Base-by-base conservation (phyloP, 2,888 invertebrate species). In the Oegoconia quadripuncta region DNA sequence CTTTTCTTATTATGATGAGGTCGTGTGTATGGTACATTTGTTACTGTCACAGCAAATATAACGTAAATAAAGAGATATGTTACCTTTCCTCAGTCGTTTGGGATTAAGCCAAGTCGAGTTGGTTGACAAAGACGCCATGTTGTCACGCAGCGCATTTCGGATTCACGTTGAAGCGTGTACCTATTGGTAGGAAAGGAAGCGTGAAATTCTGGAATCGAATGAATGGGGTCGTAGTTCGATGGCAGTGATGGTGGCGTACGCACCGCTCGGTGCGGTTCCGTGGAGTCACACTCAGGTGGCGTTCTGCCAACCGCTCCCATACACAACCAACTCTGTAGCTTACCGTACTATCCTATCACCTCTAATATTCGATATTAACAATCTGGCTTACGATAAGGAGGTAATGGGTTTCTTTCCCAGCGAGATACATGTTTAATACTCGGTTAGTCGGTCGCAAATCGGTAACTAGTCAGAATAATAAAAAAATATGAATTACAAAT, bases 11-110 rank as follows among this genome's bases (percentile, higher is more conserved):
- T 28, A 41, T 40, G 43, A 35, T 34, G 34, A 15, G 32, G 36
- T 32, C 46, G 37, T 47, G 32, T 41, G 48, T 49, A 56, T 42
- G 51, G 46, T 43, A 52, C 65, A 74, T 75, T 73, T 69, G 64
- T 76, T 67, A 65, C 62, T 72, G 72, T 70, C 73, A 55, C 57
- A 54, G 68, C 59, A 66, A 73, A 72, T 73, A 71, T 71, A 65
- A 73, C 59, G 66, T 66, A 71, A 76, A 76, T 74, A 75, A 69
- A 74, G 63, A 71, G 65, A 74, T 74, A 74, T 69, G 68, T 71
- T 74, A 77, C 75, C 74, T 75, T 70, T 67, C 61, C 65, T 60
- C 51, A 61, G 74, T 64, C 62, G 74, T 74, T 81, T 81, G 80
- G 79, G 74, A 67, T 73, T 60, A 67, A 66, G 80, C 79, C 80